A percentile compares a stretch with the other conserved stretches of the same genome.
Evolutionary conservation across 2,888 invertebrate genomes (phyloP).

Genomic region (Malthinus flaveolus): DNA sequence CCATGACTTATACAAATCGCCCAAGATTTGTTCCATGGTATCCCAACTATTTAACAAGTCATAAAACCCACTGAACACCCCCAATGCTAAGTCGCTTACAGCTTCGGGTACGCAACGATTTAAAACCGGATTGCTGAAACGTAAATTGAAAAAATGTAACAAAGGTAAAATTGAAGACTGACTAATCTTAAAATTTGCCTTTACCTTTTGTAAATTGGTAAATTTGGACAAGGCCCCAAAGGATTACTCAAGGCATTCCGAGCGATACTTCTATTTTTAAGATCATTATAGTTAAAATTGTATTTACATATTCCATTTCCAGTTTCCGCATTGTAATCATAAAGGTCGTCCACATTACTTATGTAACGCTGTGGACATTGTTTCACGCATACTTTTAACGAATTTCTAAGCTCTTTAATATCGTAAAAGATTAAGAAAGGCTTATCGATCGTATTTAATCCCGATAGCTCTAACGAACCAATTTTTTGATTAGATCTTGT

Average conservation of each 20-base stretch:
- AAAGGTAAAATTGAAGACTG: conserved; percentile 10
- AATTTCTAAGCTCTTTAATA: conserved; percentile 71
- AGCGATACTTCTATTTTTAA: conserved; percentile 45
- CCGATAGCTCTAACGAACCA: conserved; percentile 74
- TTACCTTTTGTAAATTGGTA: conserved; percentile 77
- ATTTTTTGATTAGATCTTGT: conserved; percentile 76
- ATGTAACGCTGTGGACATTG: conserved; percentile 77
- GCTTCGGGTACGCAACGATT: conserved; percentile 86
- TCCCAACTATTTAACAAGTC: conserved; percentile 86
- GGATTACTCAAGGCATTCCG: conserved; percentile 51
- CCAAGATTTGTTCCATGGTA: conserved; percentile 82
- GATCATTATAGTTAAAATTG: conserved; percentile 63
- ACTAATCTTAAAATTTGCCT: no score
- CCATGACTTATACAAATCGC: conserved; percentile 89
- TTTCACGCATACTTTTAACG: conserved; percentile 87
- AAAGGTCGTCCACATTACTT: conserved; percentile 66
- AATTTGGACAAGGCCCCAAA: conserved; percentile 75
- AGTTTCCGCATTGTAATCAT: conserved; percentile 71
- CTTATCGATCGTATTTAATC: conserved; percentile 77
- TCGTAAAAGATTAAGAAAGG: conserved; percentile 85
- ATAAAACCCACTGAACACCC: conserved; percentile 73
- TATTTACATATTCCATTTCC: conserved; percentile 79
- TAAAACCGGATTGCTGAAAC: conserved; percentile 71
- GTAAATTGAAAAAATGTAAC: conserved; percentile 21
- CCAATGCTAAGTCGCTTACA: conserved; percentile 65